Evolutionary conservation across 1,140 invertebrate species (phyloP).

Genomic region (Tetragonula clypearis): DNA sequence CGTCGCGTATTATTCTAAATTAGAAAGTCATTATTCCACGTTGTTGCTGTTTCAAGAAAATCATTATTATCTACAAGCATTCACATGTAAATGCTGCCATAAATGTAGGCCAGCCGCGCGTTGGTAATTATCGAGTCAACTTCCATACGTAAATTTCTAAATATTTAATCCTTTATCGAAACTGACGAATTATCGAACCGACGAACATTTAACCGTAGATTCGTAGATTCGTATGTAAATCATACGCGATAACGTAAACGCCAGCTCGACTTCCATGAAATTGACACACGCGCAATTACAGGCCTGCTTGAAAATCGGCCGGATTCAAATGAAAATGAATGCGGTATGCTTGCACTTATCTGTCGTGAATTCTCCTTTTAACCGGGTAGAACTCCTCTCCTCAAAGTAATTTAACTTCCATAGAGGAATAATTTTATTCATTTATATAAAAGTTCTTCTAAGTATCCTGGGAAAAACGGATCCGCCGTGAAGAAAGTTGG

Average conservation of each 20-base stretch:
- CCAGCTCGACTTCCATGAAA: not conserved
- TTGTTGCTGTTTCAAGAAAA: not conserved
- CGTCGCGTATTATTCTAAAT: not conserved
- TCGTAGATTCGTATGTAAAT: not conserved
- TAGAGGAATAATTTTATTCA: slow-evolving; percentile 68
- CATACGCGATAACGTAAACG: not conserved
- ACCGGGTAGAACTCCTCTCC: slow-evolving; percentile 39
- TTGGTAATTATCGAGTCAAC: not conserved
- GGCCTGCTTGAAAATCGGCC: not conserved
- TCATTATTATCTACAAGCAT: not conserved
- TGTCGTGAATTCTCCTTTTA: slow-evolving; percentile 54
- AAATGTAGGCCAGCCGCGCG: not conserved
- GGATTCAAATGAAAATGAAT: slow-evolving; percentile 62
- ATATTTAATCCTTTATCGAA: not conserved
- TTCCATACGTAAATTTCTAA: not conserved
- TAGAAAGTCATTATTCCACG: not conserved
- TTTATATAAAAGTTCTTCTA: slow-evolving; percentile 61
- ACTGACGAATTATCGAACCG: not conserved
- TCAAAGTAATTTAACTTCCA: slow-evolving; percentile 67
- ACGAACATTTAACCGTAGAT: not conserved
- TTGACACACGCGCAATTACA: slow-evolving; percentile 42
- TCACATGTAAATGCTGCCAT: not conserved
- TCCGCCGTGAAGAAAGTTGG: slow-evolving; percentile 46
- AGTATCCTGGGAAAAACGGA: slow-evolving; percentile 48
- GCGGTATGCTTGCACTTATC: slow-evolving; percentile 38